Evolutionary conservation across 2,797 vertebrate genomes (phyloP).

Genomic region (Pseudochirops cupreus): DNA sequence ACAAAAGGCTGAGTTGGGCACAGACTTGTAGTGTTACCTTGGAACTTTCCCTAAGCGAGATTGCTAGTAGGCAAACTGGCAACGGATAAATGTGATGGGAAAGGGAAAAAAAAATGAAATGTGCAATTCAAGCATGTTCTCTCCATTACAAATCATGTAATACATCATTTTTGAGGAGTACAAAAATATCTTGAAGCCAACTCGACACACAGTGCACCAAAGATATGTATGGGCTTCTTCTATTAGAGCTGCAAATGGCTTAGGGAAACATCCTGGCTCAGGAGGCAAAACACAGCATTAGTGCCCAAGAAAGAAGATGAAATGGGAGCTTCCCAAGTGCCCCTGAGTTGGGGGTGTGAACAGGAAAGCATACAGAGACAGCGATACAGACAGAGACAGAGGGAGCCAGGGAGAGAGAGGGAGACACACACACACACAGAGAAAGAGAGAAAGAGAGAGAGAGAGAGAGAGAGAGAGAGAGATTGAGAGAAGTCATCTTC

Average conservation of each 20-base stretch:
- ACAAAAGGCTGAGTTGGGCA: conserved; percentile 94
- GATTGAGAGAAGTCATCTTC: neutral
- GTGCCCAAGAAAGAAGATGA: conserved; percentile 44
- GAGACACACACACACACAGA: too few species aligned
- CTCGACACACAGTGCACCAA: conserved; percentile 66
- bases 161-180: conserved; percentile 77
- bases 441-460: too few species aligned
- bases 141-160: conserved; percentile 79
- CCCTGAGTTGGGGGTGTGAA: neutral
- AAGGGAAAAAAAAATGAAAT: conserved; percentile 76
- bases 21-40: conserved; percentile 87
- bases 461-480: too few species aligned
- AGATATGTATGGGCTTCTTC: conserved; percentile 66
- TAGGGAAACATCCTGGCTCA: conserved; percentile 64
- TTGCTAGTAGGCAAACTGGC: conserved; percentile 88
- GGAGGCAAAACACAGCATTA: conserved; percentile 39
- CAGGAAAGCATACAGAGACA: neutral
- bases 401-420: too few species aligned
- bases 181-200: conserved; percentile 76
- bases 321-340: conserved; percentile 32
- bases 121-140: conserved; percentile 77
- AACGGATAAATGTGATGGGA: conserved; percentile 83
- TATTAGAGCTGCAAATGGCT: conserved; percentile 63
- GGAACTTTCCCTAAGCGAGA: conserved; percentile 87
- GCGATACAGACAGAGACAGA: neutral